Evolutionary conservation across 1,140 invertebrate species (phyloP).

Genomic region (Vanessa atalanta): DNA sequence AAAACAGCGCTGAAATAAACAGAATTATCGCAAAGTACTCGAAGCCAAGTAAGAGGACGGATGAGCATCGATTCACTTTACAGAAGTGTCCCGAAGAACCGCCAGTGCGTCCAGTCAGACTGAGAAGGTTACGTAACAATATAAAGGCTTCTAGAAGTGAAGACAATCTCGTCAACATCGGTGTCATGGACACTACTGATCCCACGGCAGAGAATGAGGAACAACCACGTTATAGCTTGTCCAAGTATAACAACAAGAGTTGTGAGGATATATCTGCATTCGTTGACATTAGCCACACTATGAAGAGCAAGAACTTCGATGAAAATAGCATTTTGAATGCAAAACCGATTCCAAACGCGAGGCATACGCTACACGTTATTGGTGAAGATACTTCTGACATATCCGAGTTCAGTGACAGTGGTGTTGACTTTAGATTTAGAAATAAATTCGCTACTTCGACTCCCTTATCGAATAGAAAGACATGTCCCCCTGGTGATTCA

Average conservation of each 20-base stretch:
- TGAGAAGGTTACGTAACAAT: slow-evolving; percentile 57
- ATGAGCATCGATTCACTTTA: slow-evolving; percentile 51
- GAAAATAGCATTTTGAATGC: slow-evolving; percentile 71
- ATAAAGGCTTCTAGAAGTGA: slow-evolving; percentile 69
- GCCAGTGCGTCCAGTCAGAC: slow-evolving; percentile 60
- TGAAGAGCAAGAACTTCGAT: slow-evolving; percentile 69
- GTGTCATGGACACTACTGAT: slow-evolving; percentile 57
- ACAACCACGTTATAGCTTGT: slow-evolving; percentile 46
- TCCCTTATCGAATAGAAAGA: slow-evolving; percentile 66
- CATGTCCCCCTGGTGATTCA: slow-evolving; percentile 57
- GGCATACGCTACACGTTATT: slow-evolving; percentile 62
- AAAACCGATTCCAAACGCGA: slow-evolving; percentile 47
- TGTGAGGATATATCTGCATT: slow-evolving; percentile 73
- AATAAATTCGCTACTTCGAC: slow-evolving; percentile 66
- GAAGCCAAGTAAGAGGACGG: slow-evolving; percentile 62
- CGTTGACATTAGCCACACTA: slow-evolving; percentile 57
- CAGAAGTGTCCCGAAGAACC: slow-evolving; percentile 47
- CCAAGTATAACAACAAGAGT: slow-evolving; percentile 71
- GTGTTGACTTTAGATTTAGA: slow-evolving; percentile 52
- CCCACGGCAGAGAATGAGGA: slow-evolving; percentile 43
- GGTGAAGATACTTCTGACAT: slow-evolving; percentile 54
- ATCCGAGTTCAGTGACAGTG: slow-evolving; percentile 62
- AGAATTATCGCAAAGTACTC: slow-evolving; percentile 80
- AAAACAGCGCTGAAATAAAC: slow-evolving; percentile 78
- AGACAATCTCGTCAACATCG: slow-evolving; percentile 63